Base-by-base conservation (phyloP, 2,113 vertebrate genomes). In the Mugil cephalus region DNA sequence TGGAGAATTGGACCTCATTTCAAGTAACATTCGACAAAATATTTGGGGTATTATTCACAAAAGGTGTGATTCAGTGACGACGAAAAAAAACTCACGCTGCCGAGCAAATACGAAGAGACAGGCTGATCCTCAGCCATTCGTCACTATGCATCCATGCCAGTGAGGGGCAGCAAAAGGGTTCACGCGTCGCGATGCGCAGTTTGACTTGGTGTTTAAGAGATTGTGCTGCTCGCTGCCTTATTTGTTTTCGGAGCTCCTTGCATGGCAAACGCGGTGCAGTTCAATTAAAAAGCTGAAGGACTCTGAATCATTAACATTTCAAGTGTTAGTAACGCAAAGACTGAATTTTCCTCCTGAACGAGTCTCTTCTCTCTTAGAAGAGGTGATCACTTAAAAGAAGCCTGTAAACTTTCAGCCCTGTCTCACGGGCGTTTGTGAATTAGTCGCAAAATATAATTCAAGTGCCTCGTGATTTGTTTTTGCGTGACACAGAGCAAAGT, bases 251-350 rank as follows among this genome's bases (percentile, higher is more conserved):
- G 50, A 62, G 61, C 63, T 69, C 71, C 55, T 30, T 39, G 10
- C 40, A 10, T 14, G 2, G 10, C 52, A 39, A 35, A 55, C 45
- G 74, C 77, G 87, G 82, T 84, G 60, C 35, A 12, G 70, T 54
- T 48, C 63, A 60, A 77, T 83, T 80, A 80, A 82, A 87, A 84
- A 67, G 76, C 48, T 15, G 0, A 34, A 74, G 67, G 58, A 69
- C 55, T 77, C 59, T 36, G 13, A 73, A 80, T 85, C 63, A 87
- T 89, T 87, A 81, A 69, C 82, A 89, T 90, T 86, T 85, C 76
- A 86, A 90, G 74, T 85, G 85, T 61, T 64, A 76, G 78, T 78
- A 86, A 82, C 14, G 45, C 85, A 66, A 77, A 67, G 60, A 74
- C 45, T 21, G 48, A 73, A 82, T 78, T 82, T 35, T 64, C 50